phyloP scores from a whole-genome alignment of 2,113 vertebrate species.

The Herpetotheres cachinnans region DNA sequence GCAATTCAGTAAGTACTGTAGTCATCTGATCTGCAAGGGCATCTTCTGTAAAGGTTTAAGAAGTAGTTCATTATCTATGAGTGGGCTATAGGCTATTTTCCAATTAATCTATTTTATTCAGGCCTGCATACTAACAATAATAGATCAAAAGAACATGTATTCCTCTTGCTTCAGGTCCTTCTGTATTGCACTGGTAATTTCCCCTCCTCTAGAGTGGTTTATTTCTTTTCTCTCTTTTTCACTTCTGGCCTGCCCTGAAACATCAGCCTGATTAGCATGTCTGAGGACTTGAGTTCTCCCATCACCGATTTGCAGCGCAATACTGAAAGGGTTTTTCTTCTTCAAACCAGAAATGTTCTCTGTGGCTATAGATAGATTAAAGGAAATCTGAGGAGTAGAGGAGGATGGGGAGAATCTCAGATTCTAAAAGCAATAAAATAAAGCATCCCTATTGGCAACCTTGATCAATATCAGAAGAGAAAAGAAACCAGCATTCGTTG shows the following conservation, averaged over 20 bases:
- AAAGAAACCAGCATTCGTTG: neutral
- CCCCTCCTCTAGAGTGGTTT: neutral
- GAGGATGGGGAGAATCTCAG: neutral
- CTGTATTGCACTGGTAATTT: neutral
- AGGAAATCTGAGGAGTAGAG: neutral
- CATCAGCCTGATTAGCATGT: neutral
- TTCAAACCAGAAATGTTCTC: neutral
- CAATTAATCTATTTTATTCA: slow-evolving; percentile 20
- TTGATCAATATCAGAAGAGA: neutral
- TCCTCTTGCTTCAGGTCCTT: neutral
- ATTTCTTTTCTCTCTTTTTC: neutral
- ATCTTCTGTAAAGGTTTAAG: neutral
- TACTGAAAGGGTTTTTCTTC: neutral
- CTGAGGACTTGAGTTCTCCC: neutral
- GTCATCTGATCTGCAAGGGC: neutral
- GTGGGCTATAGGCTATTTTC: neutral
- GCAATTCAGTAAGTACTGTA: neutral
- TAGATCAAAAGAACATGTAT: slow-evolving; percentile 9
- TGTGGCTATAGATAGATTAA: neutral
- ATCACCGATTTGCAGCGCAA: neutral
- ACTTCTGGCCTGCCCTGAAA: neutral
- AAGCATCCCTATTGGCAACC: neutral
- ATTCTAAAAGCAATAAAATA: neutral
- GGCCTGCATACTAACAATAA: neutral
- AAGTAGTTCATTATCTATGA: neutral